Evolutionary conservation across 2,888 invertebrate species (phyloP), one percentile per base, ranked within the genome.

Genomic region (Scaptomyza flava): DNA sequence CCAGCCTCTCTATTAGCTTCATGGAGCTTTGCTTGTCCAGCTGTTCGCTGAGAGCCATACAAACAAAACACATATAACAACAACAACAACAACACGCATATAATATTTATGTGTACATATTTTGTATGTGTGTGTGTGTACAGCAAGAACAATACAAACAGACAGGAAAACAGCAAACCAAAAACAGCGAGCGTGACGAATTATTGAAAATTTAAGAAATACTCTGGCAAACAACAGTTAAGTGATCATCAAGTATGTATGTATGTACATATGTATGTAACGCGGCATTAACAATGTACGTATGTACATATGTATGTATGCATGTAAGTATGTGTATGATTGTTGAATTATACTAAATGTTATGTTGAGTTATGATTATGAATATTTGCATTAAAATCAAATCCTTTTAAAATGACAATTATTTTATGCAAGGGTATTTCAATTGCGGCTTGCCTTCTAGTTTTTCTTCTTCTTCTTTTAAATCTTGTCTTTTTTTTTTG

Each of bases 1-100:
- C 91, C 46, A 92, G 86, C 69, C 87, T 87, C 62, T 92, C 90
- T 52, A 92, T 90, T 8, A 92, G 74, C 67, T 89, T 90, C 57
- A 87, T 71, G 9, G 91, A 91, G 33, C 89, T 85, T 64, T 87
- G 86, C 48, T 91, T 91, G 68, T 91, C 91, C 61, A 91, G 83
- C 77, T 91, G 91, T 46, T 91, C 90, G 50, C 91, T 91, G 66
- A 30, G n/a, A n/a, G 34, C 12, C 23, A 23, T 7, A 36, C 1
- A 48, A 9, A 36, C 1, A 48, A 9, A 23, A 63, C 8, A 27
- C 27, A 27, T 27, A 6, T 27, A 27, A 27, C 27, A 63, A 38
- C 36, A 23, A 23, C 23, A 23, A 3, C 23, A 23, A 58, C 57
- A 17, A 36, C 42, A 62, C 12, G 31, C 34, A 47, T 7, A 5